Conservation (phyloP, 2,888 invertebrate genomes). For the Drosophila emarginata region DNA sequence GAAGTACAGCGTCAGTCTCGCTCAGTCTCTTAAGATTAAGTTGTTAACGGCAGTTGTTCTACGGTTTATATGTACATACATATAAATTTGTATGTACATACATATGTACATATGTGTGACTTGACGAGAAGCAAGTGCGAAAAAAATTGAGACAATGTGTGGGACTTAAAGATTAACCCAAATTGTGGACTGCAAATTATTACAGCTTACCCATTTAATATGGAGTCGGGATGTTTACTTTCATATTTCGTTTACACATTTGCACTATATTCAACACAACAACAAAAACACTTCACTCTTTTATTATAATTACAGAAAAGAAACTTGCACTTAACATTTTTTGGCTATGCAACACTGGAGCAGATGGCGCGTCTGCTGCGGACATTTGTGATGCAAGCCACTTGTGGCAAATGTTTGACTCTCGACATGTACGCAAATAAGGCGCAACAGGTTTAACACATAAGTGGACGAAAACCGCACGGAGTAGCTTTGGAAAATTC, state of each 20-base stretch:
- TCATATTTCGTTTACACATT: not conserved
- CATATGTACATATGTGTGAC: not conserved
- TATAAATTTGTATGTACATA: not conserved
- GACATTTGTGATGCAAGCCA: no score
- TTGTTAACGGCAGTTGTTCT: conserved; percentile 28
- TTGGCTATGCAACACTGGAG: no score
- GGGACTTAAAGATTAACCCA: not conserved
- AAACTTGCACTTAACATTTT: no score
- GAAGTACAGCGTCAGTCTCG: conserved; percentile 19
- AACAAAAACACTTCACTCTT: not conserved
- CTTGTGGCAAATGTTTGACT: no score
- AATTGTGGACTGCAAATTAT: not conserved
- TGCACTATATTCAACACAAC: not conserved
- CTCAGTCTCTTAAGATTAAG: not conserved
- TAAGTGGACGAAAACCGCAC: no score
- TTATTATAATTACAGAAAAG: no score
- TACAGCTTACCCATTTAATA: not conserved
- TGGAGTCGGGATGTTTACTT: not conserved
- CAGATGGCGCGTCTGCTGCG: no score
- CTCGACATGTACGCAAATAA: no score
- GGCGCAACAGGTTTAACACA: no score
- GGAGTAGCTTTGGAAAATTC: no score
- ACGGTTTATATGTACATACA: not conserved
- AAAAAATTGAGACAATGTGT: conserved; percentile 1
- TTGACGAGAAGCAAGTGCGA: not conserved